Evolutionary conservation across 2,113 vertebrate species (phyloP).

Genomic region (Proteles cristata): DNA sequence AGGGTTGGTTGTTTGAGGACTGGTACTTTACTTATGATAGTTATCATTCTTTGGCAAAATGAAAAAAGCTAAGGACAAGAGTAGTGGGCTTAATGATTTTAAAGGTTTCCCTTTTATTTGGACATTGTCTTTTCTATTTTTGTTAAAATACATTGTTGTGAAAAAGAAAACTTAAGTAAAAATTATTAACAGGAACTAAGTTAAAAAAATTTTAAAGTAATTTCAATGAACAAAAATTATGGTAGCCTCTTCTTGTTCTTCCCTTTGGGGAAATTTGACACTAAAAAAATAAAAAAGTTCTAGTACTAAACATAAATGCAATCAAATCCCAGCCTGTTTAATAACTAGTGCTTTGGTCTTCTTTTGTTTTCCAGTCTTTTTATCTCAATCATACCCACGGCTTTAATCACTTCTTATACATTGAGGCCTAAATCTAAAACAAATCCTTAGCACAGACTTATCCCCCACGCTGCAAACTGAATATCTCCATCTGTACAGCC

Average conservation of each 20-base stretch:
- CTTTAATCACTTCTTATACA: background rate
- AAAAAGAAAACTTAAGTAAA: background rate
- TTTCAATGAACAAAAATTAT: background rate
- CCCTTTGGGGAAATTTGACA: background rate
- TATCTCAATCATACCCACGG: background rate
- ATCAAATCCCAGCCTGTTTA: constrained; percentile 18
- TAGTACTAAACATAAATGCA: constrained; percentile 21
- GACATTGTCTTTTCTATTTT: background rate
- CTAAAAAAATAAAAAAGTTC: background rate
- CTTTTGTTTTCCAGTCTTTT: background rate
- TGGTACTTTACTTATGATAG: background rate
- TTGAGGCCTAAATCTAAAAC: background rate
- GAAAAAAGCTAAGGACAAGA: background rate
- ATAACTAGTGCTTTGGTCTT: background rate
- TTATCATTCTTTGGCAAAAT: constrained; percentile 9
- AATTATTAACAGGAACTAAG: background rate
- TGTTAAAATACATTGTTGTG: constrained; percentile 13
- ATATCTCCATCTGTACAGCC: background rate
- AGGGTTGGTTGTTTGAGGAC: background rate
- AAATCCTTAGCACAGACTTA: background rate
- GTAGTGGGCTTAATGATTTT: background rate
- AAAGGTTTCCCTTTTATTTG: background rate
- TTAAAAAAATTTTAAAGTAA: background rate
- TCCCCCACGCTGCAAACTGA: background rate
- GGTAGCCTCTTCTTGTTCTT: background rate